phyloP scores from a whole-genome alignment of 2,113 vertebrate species.

The Phodopus roborovskii region DNA sequence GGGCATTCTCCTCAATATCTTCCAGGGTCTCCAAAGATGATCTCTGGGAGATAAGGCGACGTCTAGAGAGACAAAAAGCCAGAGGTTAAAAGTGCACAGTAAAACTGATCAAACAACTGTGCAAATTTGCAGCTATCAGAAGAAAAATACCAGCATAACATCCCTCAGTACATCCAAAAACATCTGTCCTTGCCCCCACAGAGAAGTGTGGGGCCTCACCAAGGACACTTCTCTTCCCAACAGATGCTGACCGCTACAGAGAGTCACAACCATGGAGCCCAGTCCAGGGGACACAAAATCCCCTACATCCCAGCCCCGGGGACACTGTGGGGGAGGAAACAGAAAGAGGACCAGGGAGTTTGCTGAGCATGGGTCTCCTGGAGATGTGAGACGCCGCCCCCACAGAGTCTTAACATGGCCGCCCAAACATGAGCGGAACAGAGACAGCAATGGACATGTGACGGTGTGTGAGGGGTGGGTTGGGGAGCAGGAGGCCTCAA shows the following conservation, averaged over 20 bases:
- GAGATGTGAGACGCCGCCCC: neutral
- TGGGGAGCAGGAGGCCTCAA: neutral
- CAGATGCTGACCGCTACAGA: neutral
- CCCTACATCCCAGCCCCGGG: neutral
- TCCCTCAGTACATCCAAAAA: neutral
- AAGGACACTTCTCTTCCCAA: neutral
- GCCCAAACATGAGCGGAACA: neutral
- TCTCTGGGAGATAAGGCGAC: conserved; percentile 97
- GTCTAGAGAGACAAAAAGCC: conserved; percentile 83
- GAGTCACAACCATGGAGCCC: neutral
- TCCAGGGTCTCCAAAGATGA: conserved; percentile 98
- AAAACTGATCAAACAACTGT: neutral
- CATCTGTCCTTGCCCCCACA: neutral
- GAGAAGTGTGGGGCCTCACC: too few relatives aligned
- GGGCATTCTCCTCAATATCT: conserved; percentile 99
- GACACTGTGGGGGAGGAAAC: too few relatives aligned
- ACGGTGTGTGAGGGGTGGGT: neutral
- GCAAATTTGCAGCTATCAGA: neutral
- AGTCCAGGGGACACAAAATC: neutral
- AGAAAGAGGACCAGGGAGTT: neutral
- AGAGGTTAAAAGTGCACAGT: neutral
- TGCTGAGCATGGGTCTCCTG: neutral
- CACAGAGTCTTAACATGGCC: neutral
- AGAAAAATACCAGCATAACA: neutral
- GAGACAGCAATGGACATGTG: neutral